A percentile compares a stretch with the other conserved stretches of the same genome.
These are phyloP conservation scores for Serripes groenlandicus DNA, from an alignment of 2,888 invertebrate genomes.

Conservation along the genomic window DNA sequence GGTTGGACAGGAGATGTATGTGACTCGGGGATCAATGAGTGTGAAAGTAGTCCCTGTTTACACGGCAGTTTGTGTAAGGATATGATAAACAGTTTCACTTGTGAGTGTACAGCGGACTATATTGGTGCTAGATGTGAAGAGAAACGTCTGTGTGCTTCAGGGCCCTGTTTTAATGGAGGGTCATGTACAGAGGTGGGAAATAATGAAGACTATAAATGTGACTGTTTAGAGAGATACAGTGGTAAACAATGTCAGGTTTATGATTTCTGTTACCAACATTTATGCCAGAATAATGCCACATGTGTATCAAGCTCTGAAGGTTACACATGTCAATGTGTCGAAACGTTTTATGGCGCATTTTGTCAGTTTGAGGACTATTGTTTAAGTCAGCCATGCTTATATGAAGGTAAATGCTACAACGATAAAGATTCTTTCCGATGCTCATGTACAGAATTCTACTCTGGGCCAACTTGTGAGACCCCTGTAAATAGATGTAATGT, in stretches of 20 bases:
- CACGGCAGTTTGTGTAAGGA: conserved; percentile 73
- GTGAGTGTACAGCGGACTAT: conserved; percentile 69
- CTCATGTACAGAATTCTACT: conserved; percentile 73
- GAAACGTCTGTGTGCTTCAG: conserved; percentile 73
- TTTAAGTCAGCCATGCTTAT: conserved; percentile 70
- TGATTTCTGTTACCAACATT: conserved; percentile 74
- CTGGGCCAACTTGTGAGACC: conserved; percentile 76
- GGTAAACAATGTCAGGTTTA: conserved; percentile 80
- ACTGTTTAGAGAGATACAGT: conserved; percentile 73
- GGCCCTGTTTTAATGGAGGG: conserved; percentile 82
- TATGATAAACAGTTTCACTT: conserved; percentile 69
- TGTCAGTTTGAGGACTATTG: conserved; percentile 80
- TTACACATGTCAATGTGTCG: conserved; percentile 74
- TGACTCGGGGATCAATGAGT: conserved; percentile 70
- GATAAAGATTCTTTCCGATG: conserved; percentile 70
- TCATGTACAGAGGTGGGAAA: conserved; percentile 70
- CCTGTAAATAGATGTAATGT: conserved; percentile 86
- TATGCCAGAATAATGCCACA: conserved; percentile 78
- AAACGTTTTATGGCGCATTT: conserved; percentile 76
- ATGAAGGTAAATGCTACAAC: conserved; percentile 73
- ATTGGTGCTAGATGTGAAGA: conserved; percentile 78
- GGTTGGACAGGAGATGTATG: conserved; percentile 80
- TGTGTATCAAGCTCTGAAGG: conserved; percentile 71
- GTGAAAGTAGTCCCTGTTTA: conserved; percentile 72
- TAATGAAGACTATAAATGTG: conserved; percentile 74